Base-by-base conservation (phyloP, 2,797 vertebrate species). In the Buceros bicornis region DNA sequence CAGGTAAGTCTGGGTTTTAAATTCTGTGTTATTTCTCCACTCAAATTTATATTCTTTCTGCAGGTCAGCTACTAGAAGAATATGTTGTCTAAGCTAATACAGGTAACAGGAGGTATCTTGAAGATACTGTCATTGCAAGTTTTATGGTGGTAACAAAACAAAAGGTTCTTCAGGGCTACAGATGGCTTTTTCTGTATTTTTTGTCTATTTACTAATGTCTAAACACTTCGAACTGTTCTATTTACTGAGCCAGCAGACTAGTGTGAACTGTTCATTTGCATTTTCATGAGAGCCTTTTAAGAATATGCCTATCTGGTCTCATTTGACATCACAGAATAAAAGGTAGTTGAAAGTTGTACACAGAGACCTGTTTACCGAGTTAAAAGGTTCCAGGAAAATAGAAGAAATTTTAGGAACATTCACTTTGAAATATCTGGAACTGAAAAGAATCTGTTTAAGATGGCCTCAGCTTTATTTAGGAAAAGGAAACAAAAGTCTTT, bases 281-380 rank as follows among this genome's bases (percentile, higher is more conserved):
- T 95, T 96, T 96, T 86, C 89, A 69, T 95, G 57, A 88, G 92
- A 90, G 65, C 82, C 72, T 85, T 83, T 89, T 81, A 91, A 89
- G 72, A 91, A 57, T 92, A 45, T 58, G 57, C 64, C 76, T 96
- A 86, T 90, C 89, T 96, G 54, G 71, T 96, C 79, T 83, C 47
- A 81, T 74, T 91, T 96, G 76, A 84, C 92, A 81, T 53, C 24
- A 45, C 42, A 65, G 76, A 95, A 91, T 85, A 81, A 91, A 89
- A 95, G 33, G 61, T 92, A 83, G 72, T 81, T 96, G 89, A 92
- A 95, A 60, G 26, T 67, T 91, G n/a, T 74, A 70, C 57, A 78
- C 37, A 91, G 89, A 83, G 84, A 87, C 82, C 71, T 91, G 89
- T 54, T 94, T 81, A 74, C 50, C 13, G 43, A 78, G 29, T 93